Evolutionary conservation across 2,888 invertebrate species (phyloP), one percentile per base, ranked within the genome.

Genomic region (Ypsolopha sequella): DNA sequence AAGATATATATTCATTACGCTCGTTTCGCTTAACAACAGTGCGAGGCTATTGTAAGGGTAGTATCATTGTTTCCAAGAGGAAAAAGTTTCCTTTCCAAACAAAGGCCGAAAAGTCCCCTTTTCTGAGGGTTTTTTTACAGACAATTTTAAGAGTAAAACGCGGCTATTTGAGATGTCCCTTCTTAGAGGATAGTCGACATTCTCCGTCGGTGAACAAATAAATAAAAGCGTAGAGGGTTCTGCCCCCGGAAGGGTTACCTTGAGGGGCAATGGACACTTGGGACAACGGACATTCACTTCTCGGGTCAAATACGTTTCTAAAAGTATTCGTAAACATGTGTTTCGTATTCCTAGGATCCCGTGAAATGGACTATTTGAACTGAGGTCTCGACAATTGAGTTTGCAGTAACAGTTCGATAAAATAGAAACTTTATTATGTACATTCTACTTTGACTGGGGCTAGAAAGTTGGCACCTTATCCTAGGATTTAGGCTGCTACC

Each of bases 121-220:
- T 24, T 4, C 24, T 24, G 24, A 24, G 36, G 13, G 24, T 34
- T 49, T 13, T 52, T 53, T 53, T 51, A 33, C 48, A 43, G 51
- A 47, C 36, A 49, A 53, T 50, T 52, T 45, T 36, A 48, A 43
- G 44, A 52, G 47, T 35, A 51, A 24, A 24, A 53, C 48, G 38
- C 11, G 7, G 45, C 48, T 51, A 48, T 51, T 53, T 51, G 46
- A 35, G 41, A 33, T 36, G 51, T 33, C 33, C 38, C n/a, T 47
- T 41, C 43, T 44, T 50, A 36, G 43, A 45, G 34, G 48, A 38
- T 36, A 24, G 14, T 38, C 14, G 24, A 51, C 50, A 38, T 46
- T 53, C 35, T 53, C 53, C 50, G 53, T 24, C 36, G 48, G 48
- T 14, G 47, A 38, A 49, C 48, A 50, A 55, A 55, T 55, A 55